Percentiles rank a stretch among this genome's conserved stretches.
These are phyloP conservation scores for Lutjanus erythropterus DNA, from an alignment of 2,113 vertebrate genomes.

Conservation along the genomic window DNA sequence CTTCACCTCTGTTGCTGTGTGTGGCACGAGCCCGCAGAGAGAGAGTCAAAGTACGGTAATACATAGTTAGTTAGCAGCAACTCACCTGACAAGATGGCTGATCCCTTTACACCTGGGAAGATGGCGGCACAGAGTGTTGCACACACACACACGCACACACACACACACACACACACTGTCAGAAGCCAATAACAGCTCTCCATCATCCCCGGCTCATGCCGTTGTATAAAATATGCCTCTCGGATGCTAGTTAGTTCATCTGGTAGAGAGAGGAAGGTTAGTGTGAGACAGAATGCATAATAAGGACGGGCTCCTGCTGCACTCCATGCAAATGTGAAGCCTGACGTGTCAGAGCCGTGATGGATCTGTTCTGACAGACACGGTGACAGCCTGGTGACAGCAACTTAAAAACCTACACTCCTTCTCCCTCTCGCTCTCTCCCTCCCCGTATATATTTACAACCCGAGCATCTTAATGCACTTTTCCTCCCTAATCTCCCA, in stretches of 20 bases:
- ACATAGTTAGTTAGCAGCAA: conserved; percentile 52
- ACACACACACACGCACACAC: conserved; percentile 8
- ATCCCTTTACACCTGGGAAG: conserved; percentile 71
- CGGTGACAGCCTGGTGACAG: conserved; percentile 83
- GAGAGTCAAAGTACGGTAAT: conserved; percentile 40
- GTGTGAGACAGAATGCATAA: conserved; percentile 79
- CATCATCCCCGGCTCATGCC: conserved; percentile 64
- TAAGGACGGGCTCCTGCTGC: conserved; percentile 71
- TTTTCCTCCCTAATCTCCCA: conserved; percentile 57
- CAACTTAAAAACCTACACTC: conserved; percentile 79
- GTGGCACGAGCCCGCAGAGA: conserved; percentile 46
- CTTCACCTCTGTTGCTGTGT: conserved; percentile 40
- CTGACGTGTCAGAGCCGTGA: conserved; percentile 80
- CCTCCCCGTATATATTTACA: conserved; percentile 73
- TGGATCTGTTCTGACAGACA: conserved; percentile 86
- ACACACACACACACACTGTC: conserved; percentile 31
- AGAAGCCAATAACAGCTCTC: conserved; percentile 71
- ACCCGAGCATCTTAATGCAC: conserved; percentile 72
- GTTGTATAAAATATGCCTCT: conserved; percentile 65
- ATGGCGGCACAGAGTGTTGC: conserved; percentile 47
- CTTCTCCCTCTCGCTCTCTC: conserved; percentile 49
- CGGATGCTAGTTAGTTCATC: conserved; percentile 69
- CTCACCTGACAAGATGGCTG: conserved; percentile 76
- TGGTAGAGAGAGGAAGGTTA: conserved; percentile 66
- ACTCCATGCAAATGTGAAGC: conserved; percentile 83